A percentile compares a stretch with the other conserved stretches of the same genome.
Conservation (phyloP, 2,888 invertebrate species). For the Orthonevra nobilis region DNA sequence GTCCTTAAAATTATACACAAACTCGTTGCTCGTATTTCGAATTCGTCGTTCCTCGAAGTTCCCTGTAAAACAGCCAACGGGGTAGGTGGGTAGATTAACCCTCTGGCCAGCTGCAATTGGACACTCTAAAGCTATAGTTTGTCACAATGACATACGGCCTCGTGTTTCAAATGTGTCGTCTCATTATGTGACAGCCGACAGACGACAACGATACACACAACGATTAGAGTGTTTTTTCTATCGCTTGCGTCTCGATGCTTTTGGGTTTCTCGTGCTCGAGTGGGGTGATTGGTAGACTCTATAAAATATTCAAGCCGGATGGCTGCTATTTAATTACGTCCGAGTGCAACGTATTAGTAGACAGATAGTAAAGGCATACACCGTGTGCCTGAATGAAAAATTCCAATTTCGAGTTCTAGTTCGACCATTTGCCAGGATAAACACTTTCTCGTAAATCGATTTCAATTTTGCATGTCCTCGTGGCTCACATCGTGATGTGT, state of each 20-base stretch:
- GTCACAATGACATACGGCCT: conserved; percentile 64
- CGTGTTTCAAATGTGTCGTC: conserved; percentile 59
- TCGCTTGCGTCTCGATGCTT: conserved; percentile 1
- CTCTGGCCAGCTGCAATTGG: conserved; percentile 8
- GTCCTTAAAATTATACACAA: conserved; percentile 60
- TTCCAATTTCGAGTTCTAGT: conserved; percentile 42
- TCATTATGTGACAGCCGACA: conserved; percentile 59
- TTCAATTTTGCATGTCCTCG: conserved; percentile 31
- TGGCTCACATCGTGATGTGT: too few relatives aligned
- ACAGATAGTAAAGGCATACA: not conserved
- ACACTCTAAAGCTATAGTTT: conserved; percentile 37
- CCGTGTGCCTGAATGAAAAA: conserved; percentile 39
- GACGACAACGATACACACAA: conserved; percentile 26
- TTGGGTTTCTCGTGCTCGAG: not conserved
- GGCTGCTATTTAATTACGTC: conserved; percentile 67
- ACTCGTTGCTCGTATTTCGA: conserved; percentile 52
- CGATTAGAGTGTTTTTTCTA: conserved; percentile 50
- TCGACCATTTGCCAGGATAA: conserved; percentile 65
- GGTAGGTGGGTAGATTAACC: too few relatives aligned
- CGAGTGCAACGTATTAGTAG: conserved; percentile 53
- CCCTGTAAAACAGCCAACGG: too few relatives aligned
- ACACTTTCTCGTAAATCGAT: conserved; percentile 63
- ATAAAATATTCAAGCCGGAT: conserved; percentile 57
- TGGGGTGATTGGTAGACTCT: not conserved
- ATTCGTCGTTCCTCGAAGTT: conserved; percentile 38